phyloP scores from a whole-genome alignment of 2,888 invertebrate species.

The Hirtodrosophila trivittata region DNA sequence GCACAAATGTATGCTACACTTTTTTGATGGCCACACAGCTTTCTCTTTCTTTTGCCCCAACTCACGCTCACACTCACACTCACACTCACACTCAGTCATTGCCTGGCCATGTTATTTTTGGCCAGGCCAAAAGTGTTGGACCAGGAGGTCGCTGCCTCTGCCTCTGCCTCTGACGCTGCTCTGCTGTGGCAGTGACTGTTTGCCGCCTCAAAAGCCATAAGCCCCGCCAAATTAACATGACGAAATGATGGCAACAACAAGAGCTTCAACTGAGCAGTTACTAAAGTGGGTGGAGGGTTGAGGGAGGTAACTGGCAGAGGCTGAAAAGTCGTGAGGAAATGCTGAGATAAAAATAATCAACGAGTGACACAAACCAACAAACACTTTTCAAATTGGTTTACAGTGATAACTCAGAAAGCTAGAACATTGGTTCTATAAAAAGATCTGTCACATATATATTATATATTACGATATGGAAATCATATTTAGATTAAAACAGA shows the following conservation, averaged over 20 bases:
- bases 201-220: conserved; percentile 72
- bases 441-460: too few species aligned
- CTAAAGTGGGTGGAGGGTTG: background rate
- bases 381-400: too few species aligned
- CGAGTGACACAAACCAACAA: too few species aligned
- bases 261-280: conserved; percentile 27
- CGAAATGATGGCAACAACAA: conserved; percentile 63
- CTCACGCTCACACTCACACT: background rate
- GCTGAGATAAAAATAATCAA: too few species aligned
- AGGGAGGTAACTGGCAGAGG: background rate
- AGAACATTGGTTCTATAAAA: too few species aligned
- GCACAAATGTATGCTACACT: conserved; percentile 74
- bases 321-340: background rate
- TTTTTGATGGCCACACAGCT: conserved; percentile 66
- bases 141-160: conserved; percentile 1
- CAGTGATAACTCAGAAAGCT: too few species aligned
- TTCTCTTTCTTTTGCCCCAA: conserved; percentile 4
- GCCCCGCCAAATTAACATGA: conserved; percentile 74
- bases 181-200: conserved; percentile 31
- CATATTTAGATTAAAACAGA: too few species aligned
- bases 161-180: conserved; percentile 5
- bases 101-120: conserved; percentile 35
- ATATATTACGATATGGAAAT: too few species aligned
- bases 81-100: background rate
- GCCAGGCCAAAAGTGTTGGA: conserved; percentile 35